Evolutionary conservation across 1,140 invertebrate species (phyloP).

Genomic region (fruit fly (Drosophila melanogaster)): DNA sequence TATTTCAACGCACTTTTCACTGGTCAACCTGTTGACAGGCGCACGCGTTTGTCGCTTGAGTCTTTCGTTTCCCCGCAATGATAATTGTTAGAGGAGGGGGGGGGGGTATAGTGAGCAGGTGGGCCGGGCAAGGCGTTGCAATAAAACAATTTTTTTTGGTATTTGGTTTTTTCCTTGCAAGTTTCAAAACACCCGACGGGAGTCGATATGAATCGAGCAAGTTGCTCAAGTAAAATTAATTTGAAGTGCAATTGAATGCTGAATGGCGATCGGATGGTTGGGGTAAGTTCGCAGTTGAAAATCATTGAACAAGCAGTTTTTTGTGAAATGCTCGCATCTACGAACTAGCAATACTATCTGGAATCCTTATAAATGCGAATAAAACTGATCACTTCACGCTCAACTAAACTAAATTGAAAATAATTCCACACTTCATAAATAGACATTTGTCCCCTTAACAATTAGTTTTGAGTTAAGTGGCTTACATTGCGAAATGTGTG

Average conservation of each 20-base stretch:
- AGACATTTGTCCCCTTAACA: too few relatives aligned
- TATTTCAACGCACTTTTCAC: constrained; percentile 68
- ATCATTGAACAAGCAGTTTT: constrained; percentile 4
- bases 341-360: constrained; percentile 8
- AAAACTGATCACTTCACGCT: not conserved
- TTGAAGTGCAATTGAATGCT: constrained; percentile 43
- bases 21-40: constrained; percentile 36
- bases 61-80: constrained; percentile 36
- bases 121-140: constrained; percentile 25
- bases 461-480: too few relatives aligned
- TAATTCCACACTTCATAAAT: too few relatives aligned
- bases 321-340: constrained; percentile 8
- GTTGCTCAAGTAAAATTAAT: constrained; percentile 47
- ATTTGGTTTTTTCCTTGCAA: constrained; percentile 22
- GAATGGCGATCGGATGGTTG: constrained; percentile 11
- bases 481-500: too few relatives aligned
- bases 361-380: not conserved
- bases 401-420: not conserved
- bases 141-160: constrained; percentile 41
- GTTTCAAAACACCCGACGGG: constrained; percentile 43
- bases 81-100: constrained; percentile 29
- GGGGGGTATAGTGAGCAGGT: not conserved
- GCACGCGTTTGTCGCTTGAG: constrained; percentile 48
- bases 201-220: constrained; percentile 30
- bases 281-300: constrained; percentile 17